Conservation (phyloP, 1,140 invertebrate genomes). For the Pseudachorutes palmiensis region DNA sequence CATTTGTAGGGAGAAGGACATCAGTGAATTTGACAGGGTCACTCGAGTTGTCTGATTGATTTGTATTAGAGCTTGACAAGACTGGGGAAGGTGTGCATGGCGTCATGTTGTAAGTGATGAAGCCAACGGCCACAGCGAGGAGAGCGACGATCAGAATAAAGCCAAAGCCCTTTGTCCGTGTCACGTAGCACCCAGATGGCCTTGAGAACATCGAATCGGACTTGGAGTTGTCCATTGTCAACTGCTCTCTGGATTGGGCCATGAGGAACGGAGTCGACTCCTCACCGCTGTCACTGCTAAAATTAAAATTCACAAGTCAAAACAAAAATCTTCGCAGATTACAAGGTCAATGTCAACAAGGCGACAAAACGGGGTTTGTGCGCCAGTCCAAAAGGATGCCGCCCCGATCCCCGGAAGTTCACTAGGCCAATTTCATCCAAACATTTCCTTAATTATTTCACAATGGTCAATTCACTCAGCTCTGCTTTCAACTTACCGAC, state of each 20-base stretch:
- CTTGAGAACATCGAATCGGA: slow-evolving; percentile 30
- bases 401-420: too few species aligned
- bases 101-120: slow-evolving; percentile 28
- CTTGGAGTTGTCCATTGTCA: slow-evolving; percentile 37
- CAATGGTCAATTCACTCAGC: too few species aligned
- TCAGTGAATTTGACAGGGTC: slow-evolving; percentile 41
- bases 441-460: too few species aligned
- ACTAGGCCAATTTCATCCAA: too few species aligned
- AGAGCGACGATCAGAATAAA: slow-evolving; percentile 15
- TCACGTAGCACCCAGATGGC: slow-evolving; percentile 30
- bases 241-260: slow-evolving; percentile 35
- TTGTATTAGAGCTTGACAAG: background rate
- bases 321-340: too few species aligned
- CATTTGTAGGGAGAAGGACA: slow-evolving; percentile 56
- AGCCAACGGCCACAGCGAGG: slow-evolving; percentile 20
- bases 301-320: too few species aligned
- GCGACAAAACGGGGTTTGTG: too few species aligned
- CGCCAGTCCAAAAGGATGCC: too few species aligned
- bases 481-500: too few species aligned
- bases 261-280: slow-evolving; percentile 13
- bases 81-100: background rate
- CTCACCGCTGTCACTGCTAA: background rate
- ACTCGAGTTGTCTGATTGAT: background rate
- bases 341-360: too few species aligned
- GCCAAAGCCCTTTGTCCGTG: slow-evolving; percentile 22